Evolutionary conservation across 2,113 vertebrate species (phyloP).

Genomic region (Elephas maximus): DNA sequence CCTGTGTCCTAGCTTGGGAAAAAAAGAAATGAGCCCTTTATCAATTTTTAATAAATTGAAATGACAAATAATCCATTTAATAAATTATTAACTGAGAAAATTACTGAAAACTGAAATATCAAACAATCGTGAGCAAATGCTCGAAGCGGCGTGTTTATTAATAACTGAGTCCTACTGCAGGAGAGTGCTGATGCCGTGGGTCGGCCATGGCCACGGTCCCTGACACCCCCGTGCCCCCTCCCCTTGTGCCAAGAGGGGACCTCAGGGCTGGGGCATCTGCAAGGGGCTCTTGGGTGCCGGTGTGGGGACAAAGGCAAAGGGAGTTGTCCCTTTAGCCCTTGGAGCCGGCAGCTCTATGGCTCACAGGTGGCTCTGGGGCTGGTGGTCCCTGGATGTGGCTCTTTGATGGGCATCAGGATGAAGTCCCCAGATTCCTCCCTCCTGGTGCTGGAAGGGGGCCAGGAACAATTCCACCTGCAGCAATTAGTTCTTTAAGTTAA

Average conservation of each 20-base stretch:
- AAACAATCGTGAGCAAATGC: conserved; percentile 86
- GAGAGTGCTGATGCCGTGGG: conserved; percentile 9
- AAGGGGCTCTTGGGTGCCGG: accelerated
- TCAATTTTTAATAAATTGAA: conserved; percentile 87
- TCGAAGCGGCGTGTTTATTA: conserved; percentile 82
- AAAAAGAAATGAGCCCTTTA: conserved; percentile 85
- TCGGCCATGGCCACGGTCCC: background rate
- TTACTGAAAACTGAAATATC: conserved; percentile 88
- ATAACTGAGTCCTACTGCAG: conserved; percentile 67
- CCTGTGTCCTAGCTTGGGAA: conserved; percentile 79
- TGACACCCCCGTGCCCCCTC: background rate
- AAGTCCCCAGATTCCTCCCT: background rate
- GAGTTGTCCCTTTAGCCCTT: background rate
- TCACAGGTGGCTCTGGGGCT: background rate
- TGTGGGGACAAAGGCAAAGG: background rate
- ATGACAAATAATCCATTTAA: conserved; percentile 88
- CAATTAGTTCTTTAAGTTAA: conserved; percentile 51
- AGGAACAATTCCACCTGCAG: background rate
- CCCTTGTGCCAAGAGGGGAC: background rate
- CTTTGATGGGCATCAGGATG: background rate
- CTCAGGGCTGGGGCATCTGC: accelerated
- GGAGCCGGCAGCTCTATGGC: background rate
- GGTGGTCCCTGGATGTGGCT: background rate
- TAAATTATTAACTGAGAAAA: conserved; percentile 88
- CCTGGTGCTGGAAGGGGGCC: background rate